phyloP scores from a whole-genome alignment of 2,888 invertebrate species.

The Craniophora ligustri region DNA sequence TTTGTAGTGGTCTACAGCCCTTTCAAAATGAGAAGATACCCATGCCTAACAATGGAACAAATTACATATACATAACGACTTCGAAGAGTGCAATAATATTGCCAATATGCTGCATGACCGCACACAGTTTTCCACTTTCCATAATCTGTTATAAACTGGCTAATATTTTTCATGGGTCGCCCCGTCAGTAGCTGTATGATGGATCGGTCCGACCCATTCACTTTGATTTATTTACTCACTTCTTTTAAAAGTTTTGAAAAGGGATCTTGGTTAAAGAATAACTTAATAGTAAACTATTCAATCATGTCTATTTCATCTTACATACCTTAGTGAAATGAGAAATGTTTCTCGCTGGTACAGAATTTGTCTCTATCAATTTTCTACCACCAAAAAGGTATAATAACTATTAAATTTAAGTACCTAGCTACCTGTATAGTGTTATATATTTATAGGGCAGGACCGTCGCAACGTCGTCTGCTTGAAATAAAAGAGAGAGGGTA shows the following conservation, averaged over 20 bases:
- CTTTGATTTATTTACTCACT: slow-evolving; percentile 67
- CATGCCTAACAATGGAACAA: too few relatives aligned
- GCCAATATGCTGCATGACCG: slow-evolving; percentile 29
- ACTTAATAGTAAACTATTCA: neutral
- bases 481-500: too few relatives aligned
- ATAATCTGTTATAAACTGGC: slow-evolving; percentile 56
- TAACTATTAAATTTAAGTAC: too few relatives aligned
- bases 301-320: neutral
- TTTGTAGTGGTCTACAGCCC: too few relatives aligned
- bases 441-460: too few relatives aligned
- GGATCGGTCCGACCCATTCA: slow-evolving; percentile 62
- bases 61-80: slow-evolving; percentile 15
- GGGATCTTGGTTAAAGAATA: neutral
- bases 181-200: slow-evolving; percentile 62
- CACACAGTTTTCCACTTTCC: slow-evolving; percentile 47
- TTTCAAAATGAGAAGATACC: too few relatives aligned
- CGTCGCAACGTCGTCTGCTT: too few relatives aligned
- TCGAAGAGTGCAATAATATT: slow-evolving; percentile 9
- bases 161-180: slow-evolving; percentile 61
- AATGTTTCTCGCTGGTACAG: too few relatives aligned
- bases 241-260: slow-evolving; percentile 41
- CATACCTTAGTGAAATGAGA: neutral
- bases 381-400: too few relatives aligned
- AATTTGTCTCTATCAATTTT: too few relatives aligned
- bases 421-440: too few relatives aligned